Conservation (phyloP, 2,888 invertebrate species). For the Oscheius myriophilus region DNA sequence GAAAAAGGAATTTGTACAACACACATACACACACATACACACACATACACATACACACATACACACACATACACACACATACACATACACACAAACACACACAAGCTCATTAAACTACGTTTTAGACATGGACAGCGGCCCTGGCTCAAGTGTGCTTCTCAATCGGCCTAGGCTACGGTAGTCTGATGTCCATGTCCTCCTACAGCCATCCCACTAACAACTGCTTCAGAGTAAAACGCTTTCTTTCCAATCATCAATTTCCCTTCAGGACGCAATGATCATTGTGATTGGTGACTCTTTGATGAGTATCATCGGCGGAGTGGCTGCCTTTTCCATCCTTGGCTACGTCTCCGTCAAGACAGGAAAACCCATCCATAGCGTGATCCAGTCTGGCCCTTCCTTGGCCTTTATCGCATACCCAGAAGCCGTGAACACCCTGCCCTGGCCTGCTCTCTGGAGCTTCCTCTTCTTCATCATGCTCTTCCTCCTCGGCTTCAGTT, state of each 20-base stretch:
- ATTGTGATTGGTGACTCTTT: conserved; percentile 56
- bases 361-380: conserved; percentile 29
- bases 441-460: conserved; percentile 71
- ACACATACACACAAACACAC: no score
- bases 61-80: no score
- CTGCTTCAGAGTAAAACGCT: conserved; percentile 39
- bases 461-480: conserved; percentile 72
- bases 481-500: conserved; percentile 70
- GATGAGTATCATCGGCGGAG: conserved; percentile 52
- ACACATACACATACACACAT: no score
- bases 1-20: no score
- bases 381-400: conserved; percentile 49
- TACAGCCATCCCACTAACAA: conserved; percentile 59
- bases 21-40: no score
- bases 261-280: conserved; percentile 57
- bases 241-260: conserved; percentile 33
- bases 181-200: conserved; percentile 58
- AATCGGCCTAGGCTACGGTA: conserved; percentile 62
- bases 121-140: conserved; percentile 55
- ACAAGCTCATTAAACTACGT: no score
- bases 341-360: conserved; percentile 47
- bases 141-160: conserved; percentile 64
- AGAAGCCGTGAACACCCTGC: conserved; percentile 70
- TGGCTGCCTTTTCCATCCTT: conserved; percentile 52
- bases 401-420: conserved; percentile 72